Conservation (phyloP, 2,888 invertebrate genomes). For the Clistopyga incitator region DNA sequence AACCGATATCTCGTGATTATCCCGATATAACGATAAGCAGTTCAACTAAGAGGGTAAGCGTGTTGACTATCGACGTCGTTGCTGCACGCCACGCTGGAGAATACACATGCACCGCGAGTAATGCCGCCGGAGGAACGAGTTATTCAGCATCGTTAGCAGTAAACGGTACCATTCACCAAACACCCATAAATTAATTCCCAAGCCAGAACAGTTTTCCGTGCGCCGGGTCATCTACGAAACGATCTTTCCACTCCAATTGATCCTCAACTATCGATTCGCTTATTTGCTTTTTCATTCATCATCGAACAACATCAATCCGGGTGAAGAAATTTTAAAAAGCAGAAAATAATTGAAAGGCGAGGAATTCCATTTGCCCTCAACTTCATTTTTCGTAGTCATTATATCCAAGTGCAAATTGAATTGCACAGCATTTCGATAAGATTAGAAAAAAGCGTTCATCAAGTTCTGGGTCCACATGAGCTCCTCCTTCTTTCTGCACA, state of each 20-base stretch:
- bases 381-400: not conserved
- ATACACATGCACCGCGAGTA: slow-evolving; percentile 86
- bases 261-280: slow-evolving; percentile 15
- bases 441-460: no score
- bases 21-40: slow-evolving; percentile 85
- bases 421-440: no score
- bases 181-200: slow-evolving; percentile 21
- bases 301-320: not conserved
- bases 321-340: not conserved
- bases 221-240: slow-evolving; percentile 58
- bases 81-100: slow-evolving; percentile 86
- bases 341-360: not conserved
- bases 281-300: not conserved
- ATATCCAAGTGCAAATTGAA: no score
- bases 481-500: no score
- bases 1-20: slow-evolving; percentile 82
- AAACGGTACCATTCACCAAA: slow-evolving; percentile 83
- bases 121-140: slow-evolving; percentile 84
- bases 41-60: slow-evolving; percentile 85
- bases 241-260: slow-evolving; percentile 29
- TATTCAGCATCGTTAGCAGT: slow-evolving; percentile 85
- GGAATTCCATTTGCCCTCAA: not conserved
- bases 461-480: no score
- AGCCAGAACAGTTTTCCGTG: slow-evolving; percentile 2
- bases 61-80: slow-evolving; percentile 86